These are phyloP conservation scores for Amiota mariae DNA, from an alignment of 2,888 invertebrate genomes.

Conservation along the genomic window DNA sequence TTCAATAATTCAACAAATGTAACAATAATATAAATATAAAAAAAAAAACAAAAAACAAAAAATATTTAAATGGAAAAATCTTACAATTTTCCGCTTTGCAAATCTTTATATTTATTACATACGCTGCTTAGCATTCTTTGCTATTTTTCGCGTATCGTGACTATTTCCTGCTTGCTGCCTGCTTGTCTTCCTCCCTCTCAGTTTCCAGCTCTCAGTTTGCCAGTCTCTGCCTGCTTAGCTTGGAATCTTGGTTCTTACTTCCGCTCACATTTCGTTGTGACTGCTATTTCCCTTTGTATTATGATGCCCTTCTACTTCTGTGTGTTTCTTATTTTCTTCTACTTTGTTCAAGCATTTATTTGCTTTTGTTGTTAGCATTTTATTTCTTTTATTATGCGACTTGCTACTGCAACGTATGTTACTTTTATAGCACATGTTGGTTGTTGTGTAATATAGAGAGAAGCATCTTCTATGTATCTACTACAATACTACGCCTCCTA, in stretches of 20 bases:
- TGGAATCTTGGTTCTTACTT: conserved; percentile 1
- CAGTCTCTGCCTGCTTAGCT: conserved; percentile 31
- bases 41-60: conserved; percentile 36
- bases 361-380: conserved; percentile 32
- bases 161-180: conserved; percentile 35
- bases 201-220: conserved; percentile 29
- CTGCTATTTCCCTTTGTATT: background rate
- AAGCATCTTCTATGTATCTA: conserved; percentile 14
- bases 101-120: conserved; percentile 61
- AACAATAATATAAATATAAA: background rate
- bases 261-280: conserved; percentile 15
- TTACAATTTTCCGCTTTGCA: conserved; percentile 59
- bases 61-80: conserved; percentile 31
- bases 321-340: background rate
- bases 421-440: conserved; percentile 12
- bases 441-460: background rate
- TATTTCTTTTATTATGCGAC: background rate
- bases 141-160: conserved; percentile 32
- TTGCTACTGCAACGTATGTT: conserved; percentile 11
- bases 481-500: conserved; percentile 28
- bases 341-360: conserved; percentile 14
- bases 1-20: conserved; percentile 1
- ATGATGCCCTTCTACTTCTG: conserved; percentile 36
- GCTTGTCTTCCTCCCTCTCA: conserved; percentile 31
- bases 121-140: conserved; percentile 42